A percentile compares a stretch with the other conserved stretches of the same genome.
phyloP scores from a whole-genome alignment of 92 coral and sea anemone species.

The Metridium senile region DNA sequence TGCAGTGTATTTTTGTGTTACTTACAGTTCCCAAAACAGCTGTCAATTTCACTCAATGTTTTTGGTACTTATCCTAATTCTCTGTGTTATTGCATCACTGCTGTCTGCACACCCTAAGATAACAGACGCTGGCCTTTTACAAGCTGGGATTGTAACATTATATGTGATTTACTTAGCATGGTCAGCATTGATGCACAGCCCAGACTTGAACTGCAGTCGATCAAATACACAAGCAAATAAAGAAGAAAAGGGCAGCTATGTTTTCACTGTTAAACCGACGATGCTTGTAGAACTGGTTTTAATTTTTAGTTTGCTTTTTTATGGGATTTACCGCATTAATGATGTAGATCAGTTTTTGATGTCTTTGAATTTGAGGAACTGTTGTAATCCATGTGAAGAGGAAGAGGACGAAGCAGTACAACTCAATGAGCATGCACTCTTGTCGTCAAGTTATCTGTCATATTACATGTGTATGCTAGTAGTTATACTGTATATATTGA shows the following conservation, averaged over 20 bases:
- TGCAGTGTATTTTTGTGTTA: constrained; percentile 63
- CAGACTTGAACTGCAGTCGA: constrained; percentile 64
- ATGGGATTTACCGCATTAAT: constrained; percentile 50
- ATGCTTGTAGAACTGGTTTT: constrained; percentile 66
- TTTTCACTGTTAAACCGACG: constrained; percentile 55
- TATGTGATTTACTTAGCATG: constrained; percentile 66
- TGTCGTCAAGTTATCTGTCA: constrained; percentile 58
- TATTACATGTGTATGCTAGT: constrained; percentile 62
- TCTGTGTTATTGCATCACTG: constrained; percentile 59
- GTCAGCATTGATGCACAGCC: constrained; percentile 74
- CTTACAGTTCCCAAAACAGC: constrained; percentile 46
- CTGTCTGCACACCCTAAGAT: constrained; percentile 74
- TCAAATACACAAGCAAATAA: background rate
- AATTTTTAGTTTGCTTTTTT: constrained; percentile 51
- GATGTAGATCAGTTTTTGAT: constrained; percentile 50
- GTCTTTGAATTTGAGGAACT: constrained; percentile 43
- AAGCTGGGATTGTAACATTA: constrained; percentile 66
- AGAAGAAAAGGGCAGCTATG: constrained; percentile 29
- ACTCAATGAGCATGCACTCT: constrained; percentile 40
- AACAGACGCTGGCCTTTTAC: constrained; percentile 74
- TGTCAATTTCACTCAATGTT: constrained; percentile 66
- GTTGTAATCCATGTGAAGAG: constrained; percentile 39
- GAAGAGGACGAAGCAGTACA: constrained; percentile 19
- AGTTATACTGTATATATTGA: constrained; percentile 63
- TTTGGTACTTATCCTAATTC: constrained; percentile 43